Evolutionary conservation across 1,140 invertebrate genomes (phyloP), one percentile per base, ranked within the genome.

Genomic region (Mizuhopecten yessoensis): DNA sequence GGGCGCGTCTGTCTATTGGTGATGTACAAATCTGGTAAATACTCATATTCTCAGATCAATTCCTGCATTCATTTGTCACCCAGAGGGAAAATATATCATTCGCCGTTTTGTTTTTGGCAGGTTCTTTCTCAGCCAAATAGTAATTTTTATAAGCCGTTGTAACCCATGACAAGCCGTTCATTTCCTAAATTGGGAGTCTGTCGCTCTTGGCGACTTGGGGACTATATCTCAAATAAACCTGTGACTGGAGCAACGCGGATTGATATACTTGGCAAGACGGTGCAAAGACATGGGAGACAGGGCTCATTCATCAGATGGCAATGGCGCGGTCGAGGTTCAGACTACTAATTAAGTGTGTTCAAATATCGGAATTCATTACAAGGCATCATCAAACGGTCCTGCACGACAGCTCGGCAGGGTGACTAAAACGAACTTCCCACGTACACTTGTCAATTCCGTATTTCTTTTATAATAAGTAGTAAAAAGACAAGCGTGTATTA

Each of bases 91-190:
- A 87, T 87, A 87, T 87, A 87, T 87, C 36, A 87, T 87, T 36
- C 36, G 87, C 34, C 87, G 33, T 87, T 87, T 87, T 87, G 87
- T 87, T 87, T 87, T 87, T 36, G 87, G 34, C 87, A 87, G 87
- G 36, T 75, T 36, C 34, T 87, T 87, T 87, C 34, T 87, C 34
- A 87, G 36, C 34, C 34, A 87, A 87, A 39, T 87, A 87, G 87
- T 36, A 34, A 87, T 87, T 87, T 34, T 87, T 87, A 87, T 34
- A 36, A n/a, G 34, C 87, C 34, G n/a, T 36, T 39, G 57, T 75
- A 29, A 75, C 57, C n/a, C 57, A 75, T 87, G 87, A 87, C 87
- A 87, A 39, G 36, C 34, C 34, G 34, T 87, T 39, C 87, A 87
- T 87, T 87, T 87, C 36, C 87, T 87, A 87, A 87, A 87, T 87